Conservation (phyloP, 1,140 invertebrate species). For the Meloidogyne chitwoodi region DNA sequence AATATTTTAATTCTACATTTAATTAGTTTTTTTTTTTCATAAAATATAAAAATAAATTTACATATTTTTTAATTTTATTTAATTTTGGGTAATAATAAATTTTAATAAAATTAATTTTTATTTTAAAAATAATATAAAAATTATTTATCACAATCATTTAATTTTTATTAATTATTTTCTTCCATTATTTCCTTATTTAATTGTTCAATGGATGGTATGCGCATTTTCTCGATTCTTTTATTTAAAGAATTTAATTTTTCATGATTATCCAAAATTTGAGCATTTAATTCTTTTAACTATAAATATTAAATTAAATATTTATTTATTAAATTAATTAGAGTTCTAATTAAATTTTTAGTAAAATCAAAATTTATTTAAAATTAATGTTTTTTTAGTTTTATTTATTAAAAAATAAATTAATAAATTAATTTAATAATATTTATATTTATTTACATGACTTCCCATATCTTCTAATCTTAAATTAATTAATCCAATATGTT, state of each 20-base stretch:
- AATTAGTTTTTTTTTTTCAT: too few relatives aligned
- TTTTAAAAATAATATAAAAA: background rate
- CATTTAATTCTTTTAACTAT: conserved; percentile 13
- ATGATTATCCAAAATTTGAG: conserved; percentile 17
- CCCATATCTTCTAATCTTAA: conserved; percentile 11
- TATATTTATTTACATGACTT: background rate
- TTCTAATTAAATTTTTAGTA: too few relatives aligned
- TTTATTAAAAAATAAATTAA: too few relatives aligned
- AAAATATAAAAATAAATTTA: too few relatives aligned
- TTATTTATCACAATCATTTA: background rate
- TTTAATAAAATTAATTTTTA: too few relatives aligned
- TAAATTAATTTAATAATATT: background rate
- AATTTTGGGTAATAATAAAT: too few relatives aligned
- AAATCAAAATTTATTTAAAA: too few relatives aligned
- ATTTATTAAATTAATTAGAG: background rate
- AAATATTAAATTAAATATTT: background rate
- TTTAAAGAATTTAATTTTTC: conserved; percentile 7
- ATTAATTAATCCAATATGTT: conserved; percentile 10
- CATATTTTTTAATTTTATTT: too few relatives aligned
- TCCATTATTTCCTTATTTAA: background rate
- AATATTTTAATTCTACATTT: too few relatives aligned
- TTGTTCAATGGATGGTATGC: background rate
- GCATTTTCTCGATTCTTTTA: conserved; percentile 7
- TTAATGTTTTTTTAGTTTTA: too few relatives aligned
- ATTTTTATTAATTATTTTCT: background rate